Conservation (phyloP, 2,113 vertebrate genomes). For the Dromiciops gliroides region DNA sequence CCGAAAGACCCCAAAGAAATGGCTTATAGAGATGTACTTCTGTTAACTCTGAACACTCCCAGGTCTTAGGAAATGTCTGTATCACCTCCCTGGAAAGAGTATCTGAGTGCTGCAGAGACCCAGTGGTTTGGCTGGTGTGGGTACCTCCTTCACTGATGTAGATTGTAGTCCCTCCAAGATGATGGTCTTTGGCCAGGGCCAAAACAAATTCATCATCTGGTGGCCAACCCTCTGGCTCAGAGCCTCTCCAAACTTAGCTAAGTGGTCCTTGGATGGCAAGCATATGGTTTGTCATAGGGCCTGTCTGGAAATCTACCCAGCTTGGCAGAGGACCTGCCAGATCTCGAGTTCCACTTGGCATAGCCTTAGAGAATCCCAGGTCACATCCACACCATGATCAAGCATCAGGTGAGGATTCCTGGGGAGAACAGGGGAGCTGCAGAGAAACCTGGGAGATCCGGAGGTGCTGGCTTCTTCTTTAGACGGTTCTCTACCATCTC, state of each 20-base stretch:
- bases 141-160: background rate
- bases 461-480: background rate
- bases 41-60: background rate
- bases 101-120: background rate
- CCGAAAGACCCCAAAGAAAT: background rate
- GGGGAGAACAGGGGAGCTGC: background rate
- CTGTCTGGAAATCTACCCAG: background rate
- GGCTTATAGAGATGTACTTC: background rate
- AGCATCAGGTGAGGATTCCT: background rate
- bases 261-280: background rate
- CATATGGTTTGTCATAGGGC: background rate
- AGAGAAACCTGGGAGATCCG: background rate
- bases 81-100: background rate
- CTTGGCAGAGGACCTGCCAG: background rate
- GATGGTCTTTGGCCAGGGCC: background rate
- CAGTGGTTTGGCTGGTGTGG: background rate
- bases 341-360: background rate
- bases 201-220: background rate
- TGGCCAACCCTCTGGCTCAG: background rate
- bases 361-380: background rate
- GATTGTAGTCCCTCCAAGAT: background rate
- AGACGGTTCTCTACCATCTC: background rate
- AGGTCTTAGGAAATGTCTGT: background rate
- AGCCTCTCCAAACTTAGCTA: background rate
- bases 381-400: background rate